phyloP scores from a whole-genome alignment of 2,113 vertebrate species.

The Gila orcuttii region DNA sequence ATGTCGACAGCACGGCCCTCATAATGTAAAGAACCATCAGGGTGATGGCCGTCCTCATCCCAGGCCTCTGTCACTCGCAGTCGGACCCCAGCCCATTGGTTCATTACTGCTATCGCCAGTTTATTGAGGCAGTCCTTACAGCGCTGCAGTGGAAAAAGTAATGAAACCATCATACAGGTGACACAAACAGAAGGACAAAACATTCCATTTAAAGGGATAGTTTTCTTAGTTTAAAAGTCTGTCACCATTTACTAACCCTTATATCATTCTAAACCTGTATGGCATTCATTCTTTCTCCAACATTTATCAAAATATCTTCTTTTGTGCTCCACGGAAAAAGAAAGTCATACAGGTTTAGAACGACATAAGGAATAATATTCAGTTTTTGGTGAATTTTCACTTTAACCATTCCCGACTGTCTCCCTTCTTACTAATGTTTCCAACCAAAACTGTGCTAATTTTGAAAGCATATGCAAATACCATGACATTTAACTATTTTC shows the following conservation, averaged over 20 bases:
- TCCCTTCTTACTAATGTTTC: constrained; percentile 8
- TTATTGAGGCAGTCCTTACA: constrained; percentile 95
- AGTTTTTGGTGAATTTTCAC: background rate
- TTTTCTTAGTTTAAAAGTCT: no score
- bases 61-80: constrained; percentile 95
- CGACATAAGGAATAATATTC: background rate
- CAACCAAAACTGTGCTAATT: background rate
- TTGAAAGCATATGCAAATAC: constrained; percentile 44
- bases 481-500: constrained; percentile 40
- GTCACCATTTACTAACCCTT: no score
- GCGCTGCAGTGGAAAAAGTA: constrained; percentile 73
- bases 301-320: background rate
- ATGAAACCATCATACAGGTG: background rate
- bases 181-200: background rate
- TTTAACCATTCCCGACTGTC: background rate
- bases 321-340: background rate
- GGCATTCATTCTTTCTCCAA: background rate
- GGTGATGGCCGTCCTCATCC: constrained; percentile 97
- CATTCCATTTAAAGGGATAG: no score
- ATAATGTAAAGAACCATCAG: constrained; percentile 91
- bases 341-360: background rate
- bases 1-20: constrained; percentile 97
- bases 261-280: no score
- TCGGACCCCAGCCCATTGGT: constrained; percentile 94
- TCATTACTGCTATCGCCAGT: constrained; percentile 94